Evolutionary conservation across 2,797 vertebrate genomes (phyloP).

Genomic region (Mormyrops attenuatus): DNA sequence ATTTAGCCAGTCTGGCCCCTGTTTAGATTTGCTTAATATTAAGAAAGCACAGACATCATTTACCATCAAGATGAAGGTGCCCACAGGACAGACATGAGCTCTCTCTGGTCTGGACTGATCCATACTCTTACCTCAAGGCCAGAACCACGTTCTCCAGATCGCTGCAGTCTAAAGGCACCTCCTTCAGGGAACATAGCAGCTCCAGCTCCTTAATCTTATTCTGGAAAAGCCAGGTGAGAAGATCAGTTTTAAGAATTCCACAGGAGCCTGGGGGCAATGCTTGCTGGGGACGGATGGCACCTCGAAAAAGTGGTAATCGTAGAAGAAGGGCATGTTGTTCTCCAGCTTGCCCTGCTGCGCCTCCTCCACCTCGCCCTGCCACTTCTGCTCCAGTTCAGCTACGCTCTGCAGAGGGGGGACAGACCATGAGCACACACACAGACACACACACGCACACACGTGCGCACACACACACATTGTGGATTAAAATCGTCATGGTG

Average conservation of each 20-base stretch:
- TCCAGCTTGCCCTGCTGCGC: conserved; percentile 89
- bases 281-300: conserved; percentile 48
- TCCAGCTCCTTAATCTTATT: conserved; percentile 97
- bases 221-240: conserved; percentile 50
- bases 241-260: neutral
- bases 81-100: neutral
- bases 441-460: no score
- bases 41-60: neutral
- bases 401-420: conserved; percentile 71
- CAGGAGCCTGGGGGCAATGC: neutral
- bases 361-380: conserved; percentile 94
- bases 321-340: conserved; percentile 91
- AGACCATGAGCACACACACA: neutral
- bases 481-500: neutral
- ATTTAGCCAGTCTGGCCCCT: neutral
- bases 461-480: neutral
- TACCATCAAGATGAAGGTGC: neutral
- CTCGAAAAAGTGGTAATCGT: conserved; percentile 98
- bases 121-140: conserved; percentile 70
- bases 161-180: conserved; percentile 83
- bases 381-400: conserved; percentile 95
- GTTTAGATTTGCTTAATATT: neutral
- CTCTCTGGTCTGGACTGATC: neutral
- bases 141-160: conserved; percentile 93
- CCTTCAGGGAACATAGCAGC: conserved; percentile 92